These are phyloP conservation scores for Heteromurus nitidus DNA, from an alignment of 2,888 invertebrate species.

Conservation along the genomic window DNA sequence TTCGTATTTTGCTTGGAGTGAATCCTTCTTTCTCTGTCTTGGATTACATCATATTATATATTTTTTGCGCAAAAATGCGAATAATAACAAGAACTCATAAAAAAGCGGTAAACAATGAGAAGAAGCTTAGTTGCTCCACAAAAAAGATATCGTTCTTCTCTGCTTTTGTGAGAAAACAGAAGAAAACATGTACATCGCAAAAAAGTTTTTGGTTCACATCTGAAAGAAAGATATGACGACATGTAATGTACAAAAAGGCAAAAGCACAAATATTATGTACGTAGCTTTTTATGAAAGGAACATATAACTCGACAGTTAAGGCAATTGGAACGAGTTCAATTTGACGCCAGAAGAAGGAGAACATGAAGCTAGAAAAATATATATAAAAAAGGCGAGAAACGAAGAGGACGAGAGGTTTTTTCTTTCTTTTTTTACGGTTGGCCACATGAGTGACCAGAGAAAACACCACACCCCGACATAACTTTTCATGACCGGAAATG, in stretches of 20 bases:
- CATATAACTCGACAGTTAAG: too few relatives aligned
- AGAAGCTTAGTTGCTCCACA: too few relatives aligned
- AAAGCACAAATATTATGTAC: too few relatives aligned
- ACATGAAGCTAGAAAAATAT: not conserved
- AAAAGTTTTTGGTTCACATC: too few relatives aligned
- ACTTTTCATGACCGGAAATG: conserved; percentile 72
- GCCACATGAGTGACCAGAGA: conserved; percentile 73
- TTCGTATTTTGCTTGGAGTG: not conserved
- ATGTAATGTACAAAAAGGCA: too few relatives aligned
- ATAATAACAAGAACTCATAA: not conserved
- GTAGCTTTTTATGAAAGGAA: too few relatives aligned
- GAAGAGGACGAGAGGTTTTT: conserved; percentile 17
- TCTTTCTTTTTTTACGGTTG: conserved; percentile 70
- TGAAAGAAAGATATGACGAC: too few relatives aligned
- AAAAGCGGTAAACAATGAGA: not conserved
- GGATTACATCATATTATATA: conserved; percentile 9
- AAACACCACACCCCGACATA: conserved; percentile 72
- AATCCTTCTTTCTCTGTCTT: not conserved
- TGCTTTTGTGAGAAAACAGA: too few relatives aligned
- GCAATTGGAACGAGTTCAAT: conserved; percentile 64
- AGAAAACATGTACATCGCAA: too few relatives aligned
- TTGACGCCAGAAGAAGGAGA: conserved; percentile 55
- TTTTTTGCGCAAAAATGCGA: conserved; percentile 10
- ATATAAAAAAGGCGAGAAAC: conserved; percentile 2
- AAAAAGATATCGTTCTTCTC: too few relatives aligned